Evolutionary conservation across 1,140 invertebrate species (phyloP).

Genomic region (Cyphomyrmex costatus): DNA sequence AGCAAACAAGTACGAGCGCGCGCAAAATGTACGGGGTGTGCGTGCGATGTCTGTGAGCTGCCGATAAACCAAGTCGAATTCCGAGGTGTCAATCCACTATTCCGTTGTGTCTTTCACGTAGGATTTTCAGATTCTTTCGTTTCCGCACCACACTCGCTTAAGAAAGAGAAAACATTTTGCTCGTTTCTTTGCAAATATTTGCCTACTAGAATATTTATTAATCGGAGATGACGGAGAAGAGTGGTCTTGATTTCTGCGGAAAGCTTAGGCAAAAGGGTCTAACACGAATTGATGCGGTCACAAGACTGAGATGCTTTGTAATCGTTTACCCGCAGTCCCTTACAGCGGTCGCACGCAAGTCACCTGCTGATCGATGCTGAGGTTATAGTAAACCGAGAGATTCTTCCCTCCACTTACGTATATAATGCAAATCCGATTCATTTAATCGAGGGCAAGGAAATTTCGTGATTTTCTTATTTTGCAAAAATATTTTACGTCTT

Average conservation of each 20-base stretch:
- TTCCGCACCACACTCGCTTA: not conserved
- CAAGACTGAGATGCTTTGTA: slow-evolving; percentile 68
- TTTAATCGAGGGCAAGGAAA: not conserved
- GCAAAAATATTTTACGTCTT: not conserved
- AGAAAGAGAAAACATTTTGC: not conserved
- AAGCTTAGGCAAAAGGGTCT: slow-evolving; percentile 24
- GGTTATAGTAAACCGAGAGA: slow-evolving; percentile 53
- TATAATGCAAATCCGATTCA: slow-evolving; percentile 8
- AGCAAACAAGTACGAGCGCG: slow-evolving; percentile 39
- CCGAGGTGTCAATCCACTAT: slow-evolving; percentile 75
- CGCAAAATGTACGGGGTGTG: slow-evolving; percentile 38
- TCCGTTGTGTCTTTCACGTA: not conserved
- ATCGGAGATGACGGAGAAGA: not conserved
- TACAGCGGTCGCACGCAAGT: slow-evolving; percentile 59
- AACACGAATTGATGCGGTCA: slow-evolving; percentile 48
- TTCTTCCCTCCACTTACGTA: slow-evolving; percentile 38
- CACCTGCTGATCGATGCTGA: slow-evolving; percentile 65
- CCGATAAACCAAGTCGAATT: slow-evolving; percentile 73
- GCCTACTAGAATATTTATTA: slow-evolving; percentile 38
- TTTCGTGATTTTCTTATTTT: not conserved
- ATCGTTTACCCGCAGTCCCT: slow-evolving; percentile 67
- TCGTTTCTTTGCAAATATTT: not conserved
- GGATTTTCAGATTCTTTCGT: slow-evolving; percentile 1
- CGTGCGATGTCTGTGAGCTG: slow-evolving; percentile 52
- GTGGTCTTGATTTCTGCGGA: slow-evolving; percentile 45